Percentiles rank a stretch among this genome's conserved stretches.
Conservation (phyloP, 2,113 vertebrate species). For the Tor tambroides region DNA sequence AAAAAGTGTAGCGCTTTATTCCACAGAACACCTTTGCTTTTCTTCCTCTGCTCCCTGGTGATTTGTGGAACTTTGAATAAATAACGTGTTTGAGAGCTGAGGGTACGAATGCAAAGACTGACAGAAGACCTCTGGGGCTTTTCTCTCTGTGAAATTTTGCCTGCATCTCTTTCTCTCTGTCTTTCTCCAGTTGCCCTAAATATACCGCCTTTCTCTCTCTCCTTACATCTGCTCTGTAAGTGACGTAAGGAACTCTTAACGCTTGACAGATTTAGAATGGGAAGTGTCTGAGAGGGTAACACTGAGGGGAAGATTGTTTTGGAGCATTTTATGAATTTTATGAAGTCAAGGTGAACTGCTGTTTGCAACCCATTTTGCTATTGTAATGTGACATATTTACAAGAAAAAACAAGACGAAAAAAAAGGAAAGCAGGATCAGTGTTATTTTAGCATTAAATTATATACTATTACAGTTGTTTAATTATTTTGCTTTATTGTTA, state of each 20-base stretch:
- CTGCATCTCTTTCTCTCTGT: conserved; percentile 21
- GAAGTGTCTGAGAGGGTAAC: conserved; percentile 10
- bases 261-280: conserved; percentile 5
- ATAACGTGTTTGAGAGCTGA: conserved; percentile 23
- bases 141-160: neutral
- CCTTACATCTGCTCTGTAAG: neutral
- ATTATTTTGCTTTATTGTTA: neutral
- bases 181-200: conserved; percentile 17
- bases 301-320: conserved; percentile 3
- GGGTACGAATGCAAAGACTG: conserved; percentile 10
- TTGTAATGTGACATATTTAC: neutral
- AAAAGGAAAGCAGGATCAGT: neutral
- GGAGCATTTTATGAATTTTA: conserved; percentile 6
- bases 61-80: conserved; percentile 38
- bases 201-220: neutral
- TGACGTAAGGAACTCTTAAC: conserved; percentile 10
- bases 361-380: neutral
- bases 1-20: conserved; percentile 4
- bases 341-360: neutral
- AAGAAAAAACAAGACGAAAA: neutral
- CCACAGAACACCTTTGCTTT: conserved; percentile 28
- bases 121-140: conserved; percentile 28
- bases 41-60: conserved; percentile 28
- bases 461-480: too few species aligned
- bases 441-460: neutral